These are phyloP conservation scores for Gobiocypris rarus DNA, from an alignment of 2,113 vertebrate genomes.

Conservation along the genomic window DNA sequence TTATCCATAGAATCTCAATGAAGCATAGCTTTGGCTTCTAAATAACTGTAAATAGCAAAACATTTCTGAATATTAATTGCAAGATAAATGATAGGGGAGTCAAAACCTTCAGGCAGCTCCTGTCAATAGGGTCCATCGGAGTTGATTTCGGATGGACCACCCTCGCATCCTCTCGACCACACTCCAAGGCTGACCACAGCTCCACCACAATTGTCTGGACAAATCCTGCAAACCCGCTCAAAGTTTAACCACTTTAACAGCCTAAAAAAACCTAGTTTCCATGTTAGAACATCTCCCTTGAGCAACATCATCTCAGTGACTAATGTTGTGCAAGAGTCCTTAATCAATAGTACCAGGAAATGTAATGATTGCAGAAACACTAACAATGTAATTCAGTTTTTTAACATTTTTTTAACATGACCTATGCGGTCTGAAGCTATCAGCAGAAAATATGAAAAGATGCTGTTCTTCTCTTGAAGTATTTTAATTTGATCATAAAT, in stretches of 20 bases:
- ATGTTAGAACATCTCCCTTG: background rate
- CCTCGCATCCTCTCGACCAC: conserved; percentile 85
- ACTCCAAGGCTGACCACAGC: conserved; percentile 89
- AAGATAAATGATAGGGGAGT: background rate
- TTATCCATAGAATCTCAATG: conserved; percentile 16
- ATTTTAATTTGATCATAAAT: background rate
- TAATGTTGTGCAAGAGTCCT: background rate
- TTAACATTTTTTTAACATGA: background rate
- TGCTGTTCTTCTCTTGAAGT: background rate
- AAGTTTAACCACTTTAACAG: background rate
- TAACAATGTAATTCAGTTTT: background rate
- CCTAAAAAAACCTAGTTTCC: background rate
- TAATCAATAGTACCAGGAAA: background rate
- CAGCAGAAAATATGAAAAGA: background rate
- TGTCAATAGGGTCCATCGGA: conserved; percentile 91
- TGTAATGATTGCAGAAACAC: conserved; percentile 10
- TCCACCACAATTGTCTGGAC: conserved; percentile 84
- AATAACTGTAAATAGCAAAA: background rate
- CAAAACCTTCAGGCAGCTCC: conserved; percentile 89
- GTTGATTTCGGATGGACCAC: conserved; percentile 83
- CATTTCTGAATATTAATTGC: background rate
- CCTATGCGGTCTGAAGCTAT: background rate
- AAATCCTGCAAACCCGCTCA: conserved; percentile 77
- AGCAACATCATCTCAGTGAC: background rate
- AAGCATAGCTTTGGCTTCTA: background rate